Evolutionary conservation across 2,888 invertebrate species (phyloP).

Genomic region (Sarcophaga subvicina): DNA sequence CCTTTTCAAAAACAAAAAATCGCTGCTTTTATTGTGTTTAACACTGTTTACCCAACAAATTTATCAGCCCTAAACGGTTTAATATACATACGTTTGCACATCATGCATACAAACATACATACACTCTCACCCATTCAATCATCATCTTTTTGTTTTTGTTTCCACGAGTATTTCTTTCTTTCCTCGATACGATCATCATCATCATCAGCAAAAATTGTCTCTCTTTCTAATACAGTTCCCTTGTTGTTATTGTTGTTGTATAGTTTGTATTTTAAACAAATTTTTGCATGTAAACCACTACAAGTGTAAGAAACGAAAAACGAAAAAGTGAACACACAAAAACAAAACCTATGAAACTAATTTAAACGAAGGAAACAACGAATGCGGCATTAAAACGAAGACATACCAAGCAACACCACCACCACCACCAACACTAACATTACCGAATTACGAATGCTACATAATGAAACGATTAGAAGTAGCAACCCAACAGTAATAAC

Average conservation of each 20-base stretch:
- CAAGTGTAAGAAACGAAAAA: constrained; percentile 58
- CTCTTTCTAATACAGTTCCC: constrained; percentile 28
- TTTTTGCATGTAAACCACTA: constrained; percentile 58
- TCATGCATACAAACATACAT: constrained; percentile 4
- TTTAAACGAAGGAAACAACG: constrained; percentile 29
- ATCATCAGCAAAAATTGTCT: constrained; percentile 8
- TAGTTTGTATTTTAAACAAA: constrained; percentile 27
- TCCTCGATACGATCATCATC: not conserved
- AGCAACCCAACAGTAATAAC: constrained; percentile 71
- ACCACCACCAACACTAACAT: constrained; percentile 15
- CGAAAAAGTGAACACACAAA: constrained; percentile 43
- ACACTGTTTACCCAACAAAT: not conserved
- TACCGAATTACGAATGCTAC: constrained; percentile 68
- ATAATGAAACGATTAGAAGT: constrained; percentile 44
- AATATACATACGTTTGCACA: constrained; percentile 2
- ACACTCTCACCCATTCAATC: constrained; percentile 37
- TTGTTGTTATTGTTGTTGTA: constrained; percentile 13
- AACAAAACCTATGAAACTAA: constrained; percentile 17
- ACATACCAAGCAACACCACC: constrained; percentile 28
- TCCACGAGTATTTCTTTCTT: not conserved
- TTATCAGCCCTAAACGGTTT: constrained; percentile 61
- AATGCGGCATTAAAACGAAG: constrained; percentile 10
- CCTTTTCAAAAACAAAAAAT: constrained; percentile 40
- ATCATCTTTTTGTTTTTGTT: not conserved
- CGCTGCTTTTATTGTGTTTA: constrained; percentile 4